Base-by-base conservation (phyloP, 2,113 vertebrate species). In the Fulica atra region DNA sequence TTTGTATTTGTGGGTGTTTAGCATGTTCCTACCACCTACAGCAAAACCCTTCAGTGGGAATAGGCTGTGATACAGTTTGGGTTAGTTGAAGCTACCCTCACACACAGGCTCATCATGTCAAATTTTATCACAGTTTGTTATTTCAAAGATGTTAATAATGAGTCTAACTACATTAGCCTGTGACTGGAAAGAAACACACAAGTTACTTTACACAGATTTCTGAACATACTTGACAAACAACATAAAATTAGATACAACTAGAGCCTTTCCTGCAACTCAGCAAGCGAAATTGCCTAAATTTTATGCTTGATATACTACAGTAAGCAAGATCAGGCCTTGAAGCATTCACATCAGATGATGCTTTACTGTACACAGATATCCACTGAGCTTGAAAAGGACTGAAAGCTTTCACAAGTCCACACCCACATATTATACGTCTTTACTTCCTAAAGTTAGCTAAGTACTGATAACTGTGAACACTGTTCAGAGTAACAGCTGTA, bases 381-480 rank as follows among this genome's bases (percentile, higher is more conserved):
- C 35, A 56, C 5, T 33, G 57, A 68, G 17, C 24, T 42, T 72
- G 38, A 38, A 57, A 81, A 77, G 48, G 29, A 0, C 36, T 50
- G 24, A 50, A 64, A 64, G 42, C 31, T 95, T 77, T 87, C 33
- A 50, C 2, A 4, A 59, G 11, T 6, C 15, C 48, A 57, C 3
- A 46, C 4, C 28, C 40, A 54, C 29, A 26, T 2, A 72, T 3
- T 29, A 10, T 13, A 60, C 0, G 0, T 17, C 46, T 40, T 72
- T 44, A 65, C 23, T 8, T 84, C 29, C n/a, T 38, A 65, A 14
- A 23, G 29, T 53, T 16, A 81, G 33, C 5, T 5, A 70, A 72
- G 33, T 24, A 63, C 25, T 51, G 29, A 31, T 9, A 56, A 48
- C 0, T 25, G 16, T 24, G 72, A 56, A 76, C 31, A 53, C 7